Conservation (phyloP, 2,113 vertebrate species). For the Gymnarchus niloticus region DNA sequence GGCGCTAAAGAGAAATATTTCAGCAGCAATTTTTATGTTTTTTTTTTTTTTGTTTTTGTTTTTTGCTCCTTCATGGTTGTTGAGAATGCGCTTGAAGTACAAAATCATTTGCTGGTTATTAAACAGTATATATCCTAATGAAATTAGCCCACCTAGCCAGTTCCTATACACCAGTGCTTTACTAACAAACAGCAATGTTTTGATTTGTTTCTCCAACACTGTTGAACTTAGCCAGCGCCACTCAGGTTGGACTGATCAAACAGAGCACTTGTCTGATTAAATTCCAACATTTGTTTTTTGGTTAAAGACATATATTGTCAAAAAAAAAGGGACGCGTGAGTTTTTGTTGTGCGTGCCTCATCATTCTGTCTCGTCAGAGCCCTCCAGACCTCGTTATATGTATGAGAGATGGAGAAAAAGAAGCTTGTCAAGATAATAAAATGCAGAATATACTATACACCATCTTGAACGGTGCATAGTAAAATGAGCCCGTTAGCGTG, state of each 20-base stretch:
- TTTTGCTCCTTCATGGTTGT: neutral
- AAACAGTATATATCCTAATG: neutral
- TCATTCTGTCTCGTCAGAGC: neutral
- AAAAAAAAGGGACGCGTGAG: neutral
- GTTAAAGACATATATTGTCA: conserved; percentile 1
- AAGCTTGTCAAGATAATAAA: conserved; percentile 19
- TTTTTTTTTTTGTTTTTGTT: neutral
- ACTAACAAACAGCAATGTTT: neutral
- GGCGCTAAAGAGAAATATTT: too few species aligned
- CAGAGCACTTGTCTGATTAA: neutral
- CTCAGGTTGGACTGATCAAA: neutral
- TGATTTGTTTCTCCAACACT: neutral
- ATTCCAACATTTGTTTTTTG: neutral
- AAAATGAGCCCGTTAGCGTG: conserved; percentile 11
- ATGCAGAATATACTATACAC: neutral
- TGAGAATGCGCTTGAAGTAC: neutral
- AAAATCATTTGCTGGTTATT: neutral
- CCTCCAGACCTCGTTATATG: conserved; percentile 14
- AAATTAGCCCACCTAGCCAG: neutral
- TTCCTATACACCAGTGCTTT: neutral
- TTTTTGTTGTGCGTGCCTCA: neutral
- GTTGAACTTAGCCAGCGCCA: neutral
- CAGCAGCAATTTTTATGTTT: neutral
- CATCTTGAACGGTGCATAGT: neutral
- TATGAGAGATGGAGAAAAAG: conserved; percentile 10